phyloP scores from a whole-genome alignment of 2,113 vertebrate species.

The Oceanodroma tethys region DNA sequence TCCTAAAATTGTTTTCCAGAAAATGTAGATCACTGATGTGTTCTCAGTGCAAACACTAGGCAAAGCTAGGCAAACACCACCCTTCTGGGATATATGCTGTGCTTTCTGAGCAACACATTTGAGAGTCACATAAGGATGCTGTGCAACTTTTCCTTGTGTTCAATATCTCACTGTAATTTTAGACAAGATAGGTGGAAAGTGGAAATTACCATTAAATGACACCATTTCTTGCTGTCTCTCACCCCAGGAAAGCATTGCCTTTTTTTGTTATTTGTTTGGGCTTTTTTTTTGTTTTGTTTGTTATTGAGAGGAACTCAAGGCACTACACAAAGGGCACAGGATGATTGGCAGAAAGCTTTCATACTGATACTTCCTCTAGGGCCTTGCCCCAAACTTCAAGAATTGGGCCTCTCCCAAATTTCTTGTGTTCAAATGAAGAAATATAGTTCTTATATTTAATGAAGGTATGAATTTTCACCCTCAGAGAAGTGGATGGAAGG shows the following conservation, averaged over 20 bases:
- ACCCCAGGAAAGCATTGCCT: not conserved
- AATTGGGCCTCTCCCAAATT: not conserved
- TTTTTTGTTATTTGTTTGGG: not conserved
- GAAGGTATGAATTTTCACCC: not conserved
- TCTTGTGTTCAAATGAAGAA: not conserved
- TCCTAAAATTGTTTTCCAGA: not conserved
- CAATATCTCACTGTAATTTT: not conserved
- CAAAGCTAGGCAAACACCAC: not conserved
- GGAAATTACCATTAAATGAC: not conserved
- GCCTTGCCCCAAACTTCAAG: not conserved
- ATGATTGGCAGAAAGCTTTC: not conserved
- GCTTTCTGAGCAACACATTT: not conserved
- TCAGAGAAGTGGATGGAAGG: not conserved
- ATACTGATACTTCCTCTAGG: not conserved
- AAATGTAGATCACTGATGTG: not conserved
- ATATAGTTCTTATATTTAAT: not conserved
- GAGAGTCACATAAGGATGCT: not conserved
- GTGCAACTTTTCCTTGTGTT: not conserved
- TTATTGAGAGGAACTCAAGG: not conserved
- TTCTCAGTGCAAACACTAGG: not conserved
- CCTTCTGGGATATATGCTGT: not conserved
- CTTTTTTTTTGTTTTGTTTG: not conserved
- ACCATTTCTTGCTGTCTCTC: not conserved
- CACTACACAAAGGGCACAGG: fast-evolving
- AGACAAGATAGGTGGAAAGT: not conserved